These are phyloP conservation scores for Myopa tessellatipennis DNA, from an alignment of 2,888 invertebrate genomes.

Conservation along the genomic window DNA sequence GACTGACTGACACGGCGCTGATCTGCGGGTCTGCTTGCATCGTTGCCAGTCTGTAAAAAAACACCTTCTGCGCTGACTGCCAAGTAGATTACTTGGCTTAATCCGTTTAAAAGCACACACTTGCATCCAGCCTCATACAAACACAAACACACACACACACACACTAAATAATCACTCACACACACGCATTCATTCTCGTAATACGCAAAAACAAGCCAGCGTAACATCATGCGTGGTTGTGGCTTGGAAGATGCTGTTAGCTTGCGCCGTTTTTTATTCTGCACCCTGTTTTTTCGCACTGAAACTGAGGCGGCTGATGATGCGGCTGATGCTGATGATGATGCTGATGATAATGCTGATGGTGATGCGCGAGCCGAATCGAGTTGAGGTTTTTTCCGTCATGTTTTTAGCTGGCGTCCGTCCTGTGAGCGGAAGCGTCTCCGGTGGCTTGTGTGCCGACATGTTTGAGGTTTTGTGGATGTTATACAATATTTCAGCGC, in stretches of 20 bases:
- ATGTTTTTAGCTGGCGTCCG: not conserved
- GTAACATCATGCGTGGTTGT: conserved; percentile 34
- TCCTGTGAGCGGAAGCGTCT: conserved; percentile 19
- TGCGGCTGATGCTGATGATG: not conserved
- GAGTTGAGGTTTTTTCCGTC: conserved; percentile 7
- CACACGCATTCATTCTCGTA: conserved; percentile 1
- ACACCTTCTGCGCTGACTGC: conserved; percentile 5
- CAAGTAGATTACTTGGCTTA: conserved; percentile 25
- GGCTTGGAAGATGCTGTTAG: conserved; percentile 11
- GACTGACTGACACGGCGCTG: not conserved
- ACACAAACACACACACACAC: not conserved
- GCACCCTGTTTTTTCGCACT: not conserved
- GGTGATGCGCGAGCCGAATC: not conserved
- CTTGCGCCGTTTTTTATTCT: not conserved
- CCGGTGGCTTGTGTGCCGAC: conserved; percentile 38
- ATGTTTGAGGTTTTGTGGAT: conserved; percentile 47
- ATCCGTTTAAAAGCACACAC: conserved; percentile 25
- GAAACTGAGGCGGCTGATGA: not conserved
- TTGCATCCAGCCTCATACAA: not conserved
- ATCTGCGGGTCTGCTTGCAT: not conserved
- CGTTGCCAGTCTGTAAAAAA: not conserved
- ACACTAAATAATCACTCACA: not conserved
- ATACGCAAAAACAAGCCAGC: not conserved
- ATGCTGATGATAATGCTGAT: not conserved
- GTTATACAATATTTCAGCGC: conserved; percentile 41